Base-by-base conservation (phyloP, 2,113 vertebrate species). In the Patagioenas fasciata region DNA sequence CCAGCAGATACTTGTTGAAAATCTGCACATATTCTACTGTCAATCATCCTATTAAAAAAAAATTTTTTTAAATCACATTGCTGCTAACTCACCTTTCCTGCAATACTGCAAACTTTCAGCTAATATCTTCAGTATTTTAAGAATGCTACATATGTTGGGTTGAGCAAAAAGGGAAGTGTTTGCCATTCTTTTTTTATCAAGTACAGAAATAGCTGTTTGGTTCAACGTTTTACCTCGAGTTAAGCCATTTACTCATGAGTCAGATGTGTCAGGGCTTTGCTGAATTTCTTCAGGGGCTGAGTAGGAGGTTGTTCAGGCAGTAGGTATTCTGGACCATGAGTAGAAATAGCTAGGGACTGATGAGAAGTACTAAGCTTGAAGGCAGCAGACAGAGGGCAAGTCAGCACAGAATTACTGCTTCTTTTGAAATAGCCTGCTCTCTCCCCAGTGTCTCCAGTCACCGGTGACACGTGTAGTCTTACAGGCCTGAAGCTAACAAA, bases 321-420 rank as follows among this genome's bases (percentile, higher is more conserved):
- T 32, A 74, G 34, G 47, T 91, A 90, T 66, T 93, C 67, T 70
- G 42, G 38, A 58, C 32, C 24, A 31, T 29, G 11, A 85, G 50
- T 26, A 67, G 51, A 94, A 91, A 69, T 80, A 94, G 15, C 75
- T 58, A 28, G 69, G 56, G 64, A 66, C 34, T 5, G 4, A 47
- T 73, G 54, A 73, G 64, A 79, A 42, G 42, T 85, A 21, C 42
- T 54, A 23, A 73, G 50, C 28, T 78, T 83, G 58, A 91, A 85
- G 51, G 62, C 42, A 73, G 34, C 38, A 73, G 71, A 47, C 66
- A 83, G 67, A 82, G 72, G 38, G 74, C 54, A 85, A 94, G 56
- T 73, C 71, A 95, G 67, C 71, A 74, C 56, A 85, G 82, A 89
- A 85, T 96, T 93, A 75, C 69, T 71, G 11, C 58, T 80, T 9